These are phyloP conservation scores for Pogonomyrmex barbatus DNA, from an alignment of 1,140 invertebrate species.

Conservation along the genomic window DNA sequence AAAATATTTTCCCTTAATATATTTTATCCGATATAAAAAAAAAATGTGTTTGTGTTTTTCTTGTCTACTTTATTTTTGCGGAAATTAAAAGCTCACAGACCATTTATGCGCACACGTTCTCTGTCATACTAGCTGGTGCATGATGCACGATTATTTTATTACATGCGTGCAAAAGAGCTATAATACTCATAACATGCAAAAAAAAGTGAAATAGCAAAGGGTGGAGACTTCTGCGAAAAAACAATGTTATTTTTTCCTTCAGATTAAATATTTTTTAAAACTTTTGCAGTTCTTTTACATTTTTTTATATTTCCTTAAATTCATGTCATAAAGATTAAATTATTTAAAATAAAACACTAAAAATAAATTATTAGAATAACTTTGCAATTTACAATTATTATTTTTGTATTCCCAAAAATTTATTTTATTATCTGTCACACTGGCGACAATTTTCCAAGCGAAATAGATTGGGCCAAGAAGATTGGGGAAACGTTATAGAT, in stretches of 20 bases:
- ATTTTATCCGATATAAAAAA: neutral
- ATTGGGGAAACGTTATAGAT: neutral
- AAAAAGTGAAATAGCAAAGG: neutral
- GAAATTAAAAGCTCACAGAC: neutral
- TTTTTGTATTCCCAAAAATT: neutral
- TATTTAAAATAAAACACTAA: neutral
- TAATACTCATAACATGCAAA: constrained; percentile 20
- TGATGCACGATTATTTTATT: neutral
- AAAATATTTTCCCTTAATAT: neutral
- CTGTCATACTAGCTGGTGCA: neutral
- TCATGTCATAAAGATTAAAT: neutral
- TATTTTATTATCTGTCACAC: neutral
- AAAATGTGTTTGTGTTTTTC: neutral
- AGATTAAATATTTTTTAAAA: constrained; percentile 24
- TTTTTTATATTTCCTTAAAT: neutral
- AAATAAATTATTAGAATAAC: constrained; percentile 1
- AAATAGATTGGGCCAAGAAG: constrained; percentile 13
- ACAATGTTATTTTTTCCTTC: neutral
- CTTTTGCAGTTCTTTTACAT: neutral
- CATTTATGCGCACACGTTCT: constrained; percentile 15
- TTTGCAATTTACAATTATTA: neutral
- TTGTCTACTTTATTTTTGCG: neutral
- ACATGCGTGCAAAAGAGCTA: constrained; percentile 5
- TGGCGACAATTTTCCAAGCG: constrained; percentile 14
- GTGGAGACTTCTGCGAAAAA: constrained; percentile 14